Conservation (phyloP, 1,140 invertebrate genomes). For the Steinernema feltiae region DNA sequence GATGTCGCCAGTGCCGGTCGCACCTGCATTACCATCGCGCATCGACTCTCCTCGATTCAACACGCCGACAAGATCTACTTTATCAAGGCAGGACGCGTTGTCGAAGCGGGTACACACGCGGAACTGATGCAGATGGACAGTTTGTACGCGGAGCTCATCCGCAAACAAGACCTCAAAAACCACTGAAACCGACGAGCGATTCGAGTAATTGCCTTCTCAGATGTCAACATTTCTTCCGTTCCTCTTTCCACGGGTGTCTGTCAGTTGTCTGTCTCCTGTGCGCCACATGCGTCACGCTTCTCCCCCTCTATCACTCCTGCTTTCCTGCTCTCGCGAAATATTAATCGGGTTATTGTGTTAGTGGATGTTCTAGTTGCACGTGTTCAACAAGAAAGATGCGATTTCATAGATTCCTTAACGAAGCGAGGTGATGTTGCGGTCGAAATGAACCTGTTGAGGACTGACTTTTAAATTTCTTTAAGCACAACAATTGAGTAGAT, state of each 20-base stretch:
- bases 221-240: neutral
- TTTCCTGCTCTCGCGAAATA: too few species aligned
- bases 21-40: constrained; percentile 62
- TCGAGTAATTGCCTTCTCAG: neutral
- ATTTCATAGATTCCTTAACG: too few species aligned
- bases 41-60: constrained; percentile 60
- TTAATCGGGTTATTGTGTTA: too few species aligned
- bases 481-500: too few species aligned
- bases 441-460: too few species aligned
- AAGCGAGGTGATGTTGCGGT: too few species aligned
- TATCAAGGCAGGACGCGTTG: constrained; percentile 57
- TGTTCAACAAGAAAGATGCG: too few species aligned
- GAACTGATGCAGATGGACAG: constrained; percentile 71
- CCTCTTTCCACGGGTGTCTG: neutral
- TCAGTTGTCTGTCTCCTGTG: neutral
- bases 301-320: too few species aligned
- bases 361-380: too few species aligned
- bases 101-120: constrained; percentile 65
- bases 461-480: too few species aligned
- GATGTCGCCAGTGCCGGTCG: constrained; percentile 53
- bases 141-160: constrained; percentile 70
- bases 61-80: constrained; percentile 57
- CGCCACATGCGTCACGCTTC: neutral
- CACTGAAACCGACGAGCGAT: neutral
- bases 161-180: constrained; percentile 51